Evolutionary conservation across 2,113 vertebrate genomes (phyloP).

Genomic region (Colaptes auratus): DNA sequence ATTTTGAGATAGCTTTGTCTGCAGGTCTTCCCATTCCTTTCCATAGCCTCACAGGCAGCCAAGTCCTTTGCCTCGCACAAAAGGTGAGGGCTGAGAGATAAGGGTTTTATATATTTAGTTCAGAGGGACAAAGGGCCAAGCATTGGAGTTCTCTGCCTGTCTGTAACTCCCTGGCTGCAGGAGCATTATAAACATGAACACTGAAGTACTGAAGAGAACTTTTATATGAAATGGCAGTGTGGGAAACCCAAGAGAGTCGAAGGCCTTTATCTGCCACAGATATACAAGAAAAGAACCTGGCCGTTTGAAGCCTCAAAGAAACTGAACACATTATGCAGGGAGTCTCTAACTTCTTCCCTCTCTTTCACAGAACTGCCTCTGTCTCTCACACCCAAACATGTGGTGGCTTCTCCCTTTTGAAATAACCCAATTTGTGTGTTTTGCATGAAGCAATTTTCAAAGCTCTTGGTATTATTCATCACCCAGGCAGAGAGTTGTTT

Average conservation of each 20-base stretch:
- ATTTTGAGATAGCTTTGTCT: conserved; percentile 39
- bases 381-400: not conserved
- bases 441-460: not conserved
- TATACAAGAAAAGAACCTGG: not conserved
- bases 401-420: not conserved
- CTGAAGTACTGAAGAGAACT: not conserved
- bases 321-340: not conserved
- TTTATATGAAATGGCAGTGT: not conserved
- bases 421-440: not conserved
- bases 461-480: not conserved
- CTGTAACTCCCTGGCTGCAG: not conserved
- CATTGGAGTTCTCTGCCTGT: not conserved
- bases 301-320: conserved; percentile 34
- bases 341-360: not conserved
- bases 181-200: not conserved
- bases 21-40: not conserved
- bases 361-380: not conserved
- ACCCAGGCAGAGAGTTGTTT: not conserved
- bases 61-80: not conserved
- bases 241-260: not conserved
- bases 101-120: conserved; percentile 31
- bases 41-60: not conserved
- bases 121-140: not conserved
- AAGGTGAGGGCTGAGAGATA: not conserved
- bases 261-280: conserved; percentile 17